phyloP scores from a whole-genome alignment of 2,888 invertebrate genomes.

The Globia sparganii region DNA sequence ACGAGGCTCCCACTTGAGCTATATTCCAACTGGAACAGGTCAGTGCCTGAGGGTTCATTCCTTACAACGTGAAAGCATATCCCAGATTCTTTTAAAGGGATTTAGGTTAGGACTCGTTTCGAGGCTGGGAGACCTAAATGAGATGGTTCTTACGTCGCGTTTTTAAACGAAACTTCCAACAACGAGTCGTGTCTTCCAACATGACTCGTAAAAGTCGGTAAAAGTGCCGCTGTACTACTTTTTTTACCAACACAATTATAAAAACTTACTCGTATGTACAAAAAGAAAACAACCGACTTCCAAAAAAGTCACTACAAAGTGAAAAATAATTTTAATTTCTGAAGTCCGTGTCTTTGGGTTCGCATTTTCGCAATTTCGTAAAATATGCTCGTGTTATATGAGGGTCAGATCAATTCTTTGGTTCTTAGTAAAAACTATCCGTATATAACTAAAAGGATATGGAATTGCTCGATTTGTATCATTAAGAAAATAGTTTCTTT shows the following conservation, averaged over 20 bases:
- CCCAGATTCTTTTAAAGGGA: constrained; percentile 53
- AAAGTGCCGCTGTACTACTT: no score
- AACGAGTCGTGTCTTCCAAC: no score
- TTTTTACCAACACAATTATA: not conserved
- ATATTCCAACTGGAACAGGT: constrained; percentile 67
- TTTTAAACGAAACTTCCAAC: not conserved
- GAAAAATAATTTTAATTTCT: no score
- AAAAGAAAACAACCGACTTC: no score
- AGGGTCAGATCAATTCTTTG: not conserved
- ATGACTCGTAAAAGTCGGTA: no score
- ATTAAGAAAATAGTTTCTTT: constrained; percentile 2
- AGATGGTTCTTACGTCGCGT: not conserved
- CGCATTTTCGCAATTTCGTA: no score
- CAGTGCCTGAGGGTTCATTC: constrained; percentile 48
- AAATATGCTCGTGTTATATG: not conserved
- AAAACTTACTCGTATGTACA: no score
- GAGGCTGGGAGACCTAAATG: constrained; percentile 22
- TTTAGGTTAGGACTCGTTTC: constrained; percentile 59
- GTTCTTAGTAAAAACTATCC: not conserved
- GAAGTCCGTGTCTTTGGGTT: no score
- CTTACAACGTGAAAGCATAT: constrained; percentile 36
- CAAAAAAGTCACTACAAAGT: no score
- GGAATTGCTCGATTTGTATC: not conserved
- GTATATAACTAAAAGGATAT: not conserved
- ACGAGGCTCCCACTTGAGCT: constrained; percentile 63